Evolutionary conservation across 2,888 invertebrate species (phyloP), one percentile per base, ranked within the genome.

Genomic region (Dryomyza anilis): DNA sequence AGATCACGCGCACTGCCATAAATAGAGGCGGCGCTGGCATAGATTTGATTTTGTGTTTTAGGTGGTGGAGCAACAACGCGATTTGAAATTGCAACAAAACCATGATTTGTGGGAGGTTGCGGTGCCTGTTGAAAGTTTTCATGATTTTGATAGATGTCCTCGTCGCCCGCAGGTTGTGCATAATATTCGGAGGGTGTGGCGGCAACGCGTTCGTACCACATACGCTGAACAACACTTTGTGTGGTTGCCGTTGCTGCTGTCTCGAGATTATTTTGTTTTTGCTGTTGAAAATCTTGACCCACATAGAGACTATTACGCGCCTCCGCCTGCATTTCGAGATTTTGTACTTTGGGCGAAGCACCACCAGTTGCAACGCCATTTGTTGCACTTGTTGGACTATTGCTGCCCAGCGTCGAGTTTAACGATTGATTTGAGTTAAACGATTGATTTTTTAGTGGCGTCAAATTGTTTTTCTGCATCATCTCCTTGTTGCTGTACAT

Each of bases 181-280:
- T 80, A 78, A 53, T 78, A 80, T 36, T 78, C 80, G 12, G 76
- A 69, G n/a, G 74, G 69, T n/a, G n/a, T n/a, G 7, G 70, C 69
- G 14, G 74, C 75, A 48, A 79, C 76, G n/a, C 75, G 78, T 56
- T 86, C 86, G 60, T 84, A 83, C 86, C 86, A 86, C 56, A 86
- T 86, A 70, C 79, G 77, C 75, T 85, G 85, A 12, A 86, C 76
- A 19, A 85, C 76, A 23, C 79, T 76, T 45, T 80, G 79, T 0
- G 85, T 85, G 65, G 78, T 79, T 39, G 75, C 48, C 16, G 63
- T 27, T n/a, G 63, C 43, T 10, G 50, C 59, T 69, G 61, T 69
- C 59, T 80, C 78, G 43, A 78, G 67, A 70, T 83, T 84, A 58
- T 74, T 78, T 63, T 79, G 76, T 66, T 82, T 81, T 33, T 77